A percentile compares a stretch with the other conserved stretches of the same genome.
Evolutionary conservation across 2,113 vertebrate genomes (phyloP).

Genomic region (Caracal caracal): DNA sequence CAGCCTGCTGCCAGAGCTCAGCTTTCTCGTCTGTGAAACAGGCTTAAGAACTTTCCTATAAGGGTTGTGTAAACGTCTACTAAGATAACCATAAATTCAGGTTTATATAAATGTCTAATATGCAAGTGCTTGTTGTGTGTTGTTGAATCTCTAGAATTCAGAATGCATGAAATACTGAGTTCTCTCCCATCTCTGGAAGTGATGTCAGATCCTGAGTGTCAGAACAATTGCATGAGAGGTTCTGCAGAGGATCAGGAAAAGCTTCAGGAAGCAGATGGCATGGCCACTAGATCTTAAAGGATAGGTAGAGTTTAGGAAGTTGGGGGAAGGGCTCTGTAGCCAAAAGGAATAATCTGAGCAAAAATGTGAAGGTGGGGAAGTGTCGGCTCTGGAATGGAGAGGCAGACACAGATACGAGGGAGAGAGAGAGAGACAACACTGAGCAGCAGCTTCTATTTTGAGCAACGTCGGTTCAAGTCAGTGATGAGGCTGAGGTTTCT

Average conservation of each 20-base stretch:
- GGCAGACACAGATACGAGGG: background rate
- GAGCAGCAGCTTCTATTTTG: background rate
- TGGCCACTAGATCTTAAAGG: background rate
- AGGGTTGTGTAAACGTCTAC: background rate
- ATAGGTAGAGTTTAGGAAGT: background rate
- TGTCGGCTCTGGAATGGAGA: background rate
- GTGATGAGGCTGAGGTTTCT: background rate
- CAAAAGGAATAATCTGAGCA: background rate
- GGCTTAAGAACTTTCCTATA: background rate
- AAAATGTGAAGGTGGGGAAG: background rate
- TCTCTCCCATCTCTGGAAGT: background rate
- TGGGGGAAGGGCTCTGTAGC: background rate
- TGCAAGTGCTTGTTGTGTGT: background rate
- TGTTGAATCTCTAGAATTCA: background rate
- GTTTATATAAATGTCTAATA: background rate
- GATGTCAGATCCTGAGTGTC: constrained; percentile 1
- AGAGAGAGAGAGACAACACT: too few relatives aligned
- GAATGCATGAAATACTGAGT: background rate
- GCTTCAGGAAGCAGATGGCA: constrained; percentile 6
- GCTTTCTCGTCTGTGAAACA: background rate
- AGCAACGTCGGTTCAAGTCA: too few relatives aligned
- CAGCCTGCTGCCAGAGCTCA: too few relatives aligned
- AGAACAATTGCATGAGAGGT: background rate
- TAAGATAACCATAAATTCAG: background rate
- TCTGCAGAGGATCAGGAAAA: background rate